A percentile compares a stretch with the other conserved stretches of the same genome.
Evolutionary conservation across 2,888 invertebrate species (phyloP).

Genomic region (Drosophila koepferae): DNA sequence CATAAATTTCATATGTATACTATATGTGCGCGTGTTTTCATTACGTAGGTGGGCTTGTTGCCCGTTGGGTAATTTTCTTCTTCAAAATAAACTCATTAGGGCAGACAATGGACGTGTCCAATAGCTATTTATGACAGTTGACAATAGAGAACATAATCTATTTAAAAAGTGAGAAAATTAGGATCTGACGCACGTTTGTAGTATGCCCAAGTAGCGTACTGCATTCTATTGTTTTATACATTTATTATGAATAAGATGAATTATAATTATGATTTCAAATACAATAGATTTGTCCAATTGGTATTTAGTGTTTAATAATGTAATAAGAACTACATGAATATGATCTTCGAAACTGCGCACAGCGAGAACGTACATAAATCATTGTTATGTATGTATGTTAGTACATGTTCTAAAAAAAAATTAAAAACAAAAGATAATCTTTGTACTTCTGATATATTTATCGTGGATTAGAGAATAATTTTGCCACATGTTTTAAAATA

Average conservation of each 20-base stretch:
- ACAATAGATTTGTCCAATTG: background rate
- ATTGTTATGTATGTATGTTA: background rate
- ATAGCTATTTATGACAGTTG: constrained; percentile 15
- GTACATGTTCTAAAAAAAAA: background rate
- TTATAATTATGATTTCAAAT: background rate
- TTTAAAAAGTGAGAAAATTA: background rate
- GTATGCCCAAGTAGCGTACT: background rate
- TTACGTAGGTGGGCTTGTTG: constrained; percentile 40
- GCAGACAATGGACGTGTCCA: background rate
- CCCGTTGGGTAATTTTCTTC: constrained; percentile 65
- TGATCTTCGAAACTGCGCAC: background rate
- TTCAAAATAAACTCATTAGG: constrained; percentile 16
- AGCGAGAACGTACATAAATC: background rate
- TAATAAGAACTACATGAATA: background rate
- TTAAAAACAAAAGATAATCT: too few relatives aligned
- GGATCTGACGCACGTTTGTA: background rate
- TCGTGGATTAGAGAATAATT: too few relatives aligned
- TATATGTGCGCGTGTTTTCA: constrained; percentile 21
- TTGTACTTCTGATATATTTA: too few relatives aligned
- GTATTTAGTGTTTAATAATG: background rate
- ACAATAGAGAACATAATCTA: constrained; percentile 1
- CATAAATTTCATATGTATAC: constrained; percentile 16
- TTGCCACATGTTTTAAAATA: background rate
- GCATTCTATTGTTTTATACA: background rate
- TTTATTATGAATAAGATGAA: too few relatives aligned